Conservation (phyloP, 2,113 vertebrate species). For the Ariopsis seemanni region DNA sequence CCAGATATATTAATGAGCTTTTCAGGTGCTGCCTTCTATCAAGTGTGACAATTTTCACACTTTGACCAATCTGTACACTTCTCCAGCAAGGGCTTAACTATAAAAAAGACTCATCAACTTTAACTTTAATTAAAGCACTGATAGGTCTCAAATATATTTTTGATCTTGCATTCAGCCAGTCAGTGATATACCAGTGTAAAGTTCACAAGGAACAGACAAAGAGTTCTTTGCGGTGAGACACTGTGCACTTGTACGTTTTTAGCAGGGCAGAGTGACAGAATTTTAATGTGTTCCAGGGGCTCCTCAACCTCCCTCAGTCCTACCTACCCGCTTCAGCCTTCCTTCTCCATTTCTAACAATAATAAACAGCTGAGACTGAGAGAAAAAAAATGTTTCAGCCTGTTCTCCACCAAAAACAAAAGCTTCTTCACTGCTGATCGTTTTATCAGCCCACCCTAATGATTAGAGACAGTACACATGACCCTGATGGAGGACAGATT, state of each 20-base stretch:
- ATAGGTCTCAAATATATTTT: background rate
- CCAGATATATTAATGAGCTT: background rate
- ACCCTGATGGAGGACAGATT: conserved; percentile 22
- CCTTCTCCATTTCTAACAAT: conserved; percentile 73
- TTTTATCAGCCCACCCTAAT: conserved; percentile 48
- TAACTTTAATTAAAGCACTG: background rate
- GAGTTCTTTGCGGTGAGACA: conserved; percentile 56
- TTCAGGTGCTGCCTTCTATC: background rate
- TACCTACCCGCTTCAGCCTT: conserved; percentile 76
- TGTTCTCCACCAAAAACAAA: conserved; percentile 52
- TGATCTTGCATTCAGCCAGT: conserved; percentile 13
- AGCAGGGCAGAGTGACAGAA: conserved; percentile 60
- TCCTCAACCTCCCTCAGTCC: conserved; percentile 59
- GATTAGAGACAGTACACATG: conserved; percentile 41
- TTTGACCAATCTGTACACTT: background rate
- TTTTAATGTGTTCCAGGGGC: conserved; percentile 75
- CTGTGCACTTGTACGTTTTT: conserved; percentile 70
- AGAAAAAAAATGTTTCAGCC: conserved; percentile 58
- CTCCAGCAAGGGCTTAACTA: background rate
- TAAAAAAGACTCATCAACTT: background rate
- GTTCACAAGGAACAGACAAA: conserved; percentile 25
- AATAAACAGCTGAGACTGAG: conserved; percentile 71
- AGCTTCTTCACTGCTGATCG: conserved; percentile 48
- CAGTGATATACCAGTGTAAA: background rate
- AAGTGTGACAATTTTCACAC: background rate